Evolutionary conservation across 53 echinoderm and acorn worm genomes (phyloP).

Genomic region (Temnopleurus reevesii): DNA sequence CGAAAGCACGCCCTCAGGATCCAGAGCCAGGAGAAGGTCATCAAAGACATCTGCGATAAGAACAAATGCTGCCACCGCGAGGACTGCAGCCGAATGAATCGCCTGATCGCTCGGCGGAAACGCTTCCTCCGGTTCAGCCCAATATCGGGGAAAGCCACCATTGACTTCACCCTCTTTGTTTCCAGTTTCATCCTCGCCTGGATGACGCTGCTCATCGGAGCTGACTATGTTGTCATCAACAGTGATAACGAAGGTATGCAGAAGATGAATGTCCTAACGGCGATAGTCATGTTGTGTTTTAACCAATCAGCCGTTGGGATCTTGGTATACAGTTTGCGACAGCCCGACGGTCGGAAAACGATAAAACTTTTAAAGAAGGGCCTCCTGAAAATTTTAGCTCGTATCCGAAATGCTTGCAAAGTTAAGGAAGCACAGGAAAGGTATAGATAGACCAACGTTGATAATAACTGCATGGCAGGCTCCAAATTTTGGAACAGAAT

Average conservation of each 20-base stretch:
- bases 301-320: constrained; percentile 11
- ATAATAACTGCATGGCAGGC: no score
- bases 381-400: neutral
- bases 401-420: neutral
- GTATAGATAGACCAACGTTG: no score
- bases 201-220: neutral
- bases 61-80: neutral
- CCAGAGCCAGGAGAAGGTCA: neutral
- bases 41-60: neutral
- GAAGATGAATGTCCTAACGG: neutral
- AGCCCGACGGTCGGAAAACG: neutral
- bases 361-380: constrained; percentile 5
- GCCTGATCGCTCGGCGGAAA: neutral
- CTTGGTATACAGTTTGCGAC: neutral
- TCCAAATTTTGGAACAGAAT: no score
- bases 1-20: constrained; percentile 18
- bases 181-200: constrained; percentile 9
- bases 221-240: neutral
- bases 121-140: neutral
- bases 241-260: neutral
- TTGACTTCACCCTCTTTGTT: neutral
- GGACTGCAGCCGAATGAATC: neutral
- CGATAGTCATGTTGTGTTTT: neutral
- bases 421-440: neutral
- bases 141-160: neutral